Evolutionary conservation across 2,888 invertebrate species (phyloP).

Genomic region (Metacarcinus magister): DNA sequence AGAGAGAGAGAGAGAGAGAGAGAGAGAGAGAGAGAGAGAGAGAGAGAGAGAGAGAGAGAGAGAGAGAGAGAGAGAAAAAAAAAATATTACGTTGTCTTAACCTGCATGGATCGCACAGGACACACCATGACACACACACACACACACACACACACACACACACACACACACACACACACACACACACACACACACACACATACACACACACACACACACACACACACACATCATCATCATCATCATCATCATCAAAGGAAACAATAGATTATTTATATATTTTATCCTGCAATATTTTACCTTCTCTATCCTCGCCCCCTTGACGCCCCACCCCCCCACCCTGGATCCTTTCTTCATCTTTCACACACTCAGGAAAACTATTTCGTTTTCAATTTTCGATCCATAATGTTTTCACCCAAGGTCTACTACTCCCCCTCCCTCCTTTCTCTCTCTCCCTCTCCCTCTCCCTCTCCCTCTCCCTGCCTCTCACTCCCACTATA

Average conservation of each 20-base stretch:
- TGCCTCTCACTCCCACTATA: slow-evolving; percentile 38
- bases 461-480: neutral
- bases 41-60: slow-evolving; percentile 83
- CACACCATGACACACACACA: neutral
- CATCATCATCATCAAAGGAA: neutral
- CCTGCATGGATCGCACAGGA: neutral
- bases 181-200: no score
- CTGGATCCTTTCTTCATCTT: neutral
- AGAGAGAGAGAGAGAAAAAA: slow-evolving; percentile 63
- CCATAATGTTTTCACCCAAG: slow-evolving; percentile 56
- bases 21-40: slow-evolving; percentile 86
- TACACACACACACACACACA: no score
- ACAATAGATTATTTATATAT: neutral
- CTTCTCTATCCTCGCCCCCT: neutral
- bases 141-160: neutral
- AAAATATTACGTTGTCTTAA: neutral
- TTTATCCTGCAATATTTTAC: neutral
- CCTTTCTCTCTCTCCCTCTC: neutral
- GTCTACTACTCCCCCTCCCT: neutral
- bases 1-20: slow-evolving; percentile 85
- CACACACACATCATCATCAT: neutral
- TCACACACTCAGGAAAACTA: slow-evolving; percentile 39
- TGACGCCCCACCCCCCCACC: neutral
- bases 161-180: no score
- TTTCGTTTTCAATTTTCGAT: slow-evolving; percentile 72